Evolutionary conservation across 1,140 invertebrate species (phyloP).

Genomic region (Hyles euphorbiae): DNA sequence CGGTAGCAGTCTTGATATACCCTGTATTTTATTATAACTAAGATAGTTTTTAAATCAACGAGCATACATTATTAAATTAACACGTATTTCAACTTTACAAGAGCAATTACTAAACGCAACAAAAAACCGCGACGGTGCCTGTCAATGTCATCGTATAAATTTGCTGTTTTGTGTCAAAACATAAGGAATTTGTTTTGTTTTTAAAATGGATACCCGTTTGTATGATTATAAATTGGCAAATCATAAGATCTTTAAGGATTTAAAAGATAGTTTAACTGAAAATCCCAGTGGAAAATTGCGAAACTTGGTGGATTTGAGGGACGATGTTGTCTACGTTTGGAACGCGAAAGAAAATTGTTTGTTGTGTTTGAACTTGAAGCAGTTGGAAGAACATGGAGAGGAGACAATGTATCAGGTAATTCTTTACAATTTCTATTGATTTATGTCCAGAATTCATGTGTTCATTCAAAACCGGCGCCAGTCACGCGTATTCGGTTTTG

Average conservation of each 20-base stretch:
- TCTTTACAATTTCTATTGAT: conserved; percentile 1
- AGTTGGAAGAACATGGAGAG: conserved; percentile 70
- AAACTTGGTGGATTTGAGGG: conserved; percentile 78
- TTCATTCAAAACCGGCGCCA: background rate
- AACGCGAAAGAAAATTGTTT: conserved; percentile 79
- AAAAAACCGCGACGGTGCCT: background rate
- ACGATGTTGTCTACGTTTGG: conserved; percentile 81
- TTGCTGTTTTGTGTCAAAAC: conserved; percentile 17
- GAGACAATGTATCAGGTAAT: conserved; percentile 78
- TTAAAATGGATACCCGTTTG: conserved; percentile 75
- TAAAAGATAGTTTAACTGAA: conserved; percentile 74
- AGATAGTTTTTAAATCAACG: no score
- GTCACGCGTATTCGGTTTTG: conserved; percentile 13
- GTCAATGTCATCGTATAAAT: background rate
- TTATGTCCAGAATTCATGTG: no score
- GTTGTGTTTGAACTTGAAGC: conserved; percentile 77
- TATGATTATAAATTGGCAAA: conserved; percentile 76
- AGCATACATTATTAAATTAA: no score
- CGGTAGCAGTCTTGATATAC: no score
- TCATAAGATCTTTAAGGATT: conserved; percentile 77
- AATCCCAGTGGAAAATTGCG: conserved; percentile 74
- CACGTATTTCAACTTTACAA: no score
- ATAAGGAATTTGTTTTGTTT: conserved; percentile 18
- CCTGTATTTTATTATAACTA: no score
- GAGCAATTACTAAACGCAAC: conserved; percentile 1